Conservation (phyloP, 2,888 invertebrate genomes). For the Drosophila eohydei region DNA sequence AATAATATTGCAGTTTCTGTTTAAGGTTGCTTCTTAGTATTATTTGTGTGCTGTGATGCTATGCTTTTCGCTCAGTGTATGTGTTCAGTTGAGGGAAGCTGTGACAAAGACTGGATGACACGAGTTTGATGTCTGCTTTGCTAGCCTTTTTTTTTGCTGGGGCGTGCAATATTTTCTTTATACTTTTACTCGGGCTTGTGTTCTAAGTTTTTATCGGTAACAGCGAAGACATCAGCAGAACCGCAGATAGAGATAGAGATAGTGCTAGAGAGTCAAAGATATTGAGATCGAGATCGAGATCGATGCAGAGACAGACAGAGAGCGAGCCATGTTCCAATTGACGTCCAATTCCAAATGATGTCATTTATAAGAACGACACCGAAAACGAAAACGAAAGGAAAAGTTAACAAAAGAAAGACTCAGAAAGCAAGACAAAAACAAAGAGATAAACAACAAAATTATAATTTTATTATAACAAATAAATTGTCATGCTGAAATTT, state of each 20-base stretch:
- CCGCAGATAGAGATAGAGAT: not conserved
- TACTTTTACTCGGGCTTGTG: not conserved
- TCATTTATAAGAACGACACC: conserved; percentile 24
- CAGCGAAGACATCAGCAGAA: not conserved
- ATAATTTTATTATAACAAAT: conserved; percentile 11
- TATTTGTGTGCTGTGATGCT: too few relatives aligned
- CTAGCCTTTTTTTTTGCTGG: not conserved
- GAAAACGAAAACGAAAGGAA: conserved; percentile 4
- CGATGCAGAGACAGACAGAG: not conserved
- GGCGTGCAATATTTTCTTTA: not conserved
- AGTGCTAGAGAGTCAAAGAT: too few relatives aligned
- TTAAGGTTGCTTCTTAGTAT: too few relatives aligned
- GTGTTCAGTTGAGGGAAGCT: not conserved
- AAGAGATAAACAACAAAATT: not conserved
- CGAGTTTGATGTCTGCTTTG: conserved; percentile 22
- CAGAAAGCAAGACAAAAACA: not conserved
- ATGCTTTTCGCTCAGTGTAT: conserved; percentile 28
- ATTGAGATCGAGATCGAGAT: not conserved
- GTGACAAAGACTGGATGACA: conserved; percentile 18
- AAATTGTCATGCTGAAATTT: not conserved
- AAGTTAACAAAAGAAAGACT: conserved; percentile 2
- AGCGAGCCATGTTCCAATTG: conserved; percentile 17
- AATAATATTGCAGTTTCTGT: too few relatives aligned
- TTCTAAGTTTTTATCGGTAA: conserved; percentile 7
- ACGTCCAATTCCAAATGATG: conserved; percentile 39